Evolutionary conservation across 2,888 invertebrate species (phyloP).

Genomic region (Drosophila maculinotata): DNA sequence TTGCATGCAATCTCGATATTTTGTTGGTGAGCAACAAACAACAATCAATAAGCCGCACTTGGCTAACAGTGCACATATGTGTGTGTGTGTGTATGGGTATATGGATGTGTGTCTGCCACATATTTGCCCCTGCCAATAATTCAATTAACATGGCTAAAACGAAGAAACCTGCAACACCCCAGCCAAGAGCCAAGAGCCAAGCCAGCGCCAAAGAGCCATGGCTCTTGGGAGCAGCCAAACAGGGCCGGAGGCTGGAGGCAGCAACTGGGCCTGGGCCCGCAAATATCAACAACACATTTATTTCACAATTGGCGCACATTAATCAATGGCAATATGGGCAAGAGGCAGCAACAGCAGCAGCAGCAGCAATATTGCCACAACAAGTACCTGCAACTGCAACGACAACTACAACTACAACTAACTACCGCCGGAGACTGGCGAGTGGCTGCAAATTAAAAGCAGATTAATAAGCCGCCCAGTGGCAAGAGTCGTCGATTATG

Average conservation of each 20-base stretch:
- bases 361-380: conserved; percentile 45
- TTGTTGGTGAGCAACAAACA: conserved; percentile 61
- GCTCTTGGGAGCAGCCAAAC: too few relatives aligned
- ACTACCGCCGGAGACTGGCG: conserved; percentile 9
- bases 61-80: conserved; percentile 1
- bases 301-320: conserved; percentile 81
- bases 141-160: conserved; percentile 63
- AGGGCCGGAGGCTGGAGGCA: conserved; percentile 24
- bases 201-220: too few relatives aligned
- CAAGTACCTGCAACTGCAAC: conserved; percentile 64
- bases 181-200: conserved; percentile 19
- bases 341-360: conserved; percentile 18
- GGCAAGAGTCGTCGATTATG: conserved; percentile 17
- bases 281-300: conserved; percentile 78
- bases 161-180: conserved; percentile 57
- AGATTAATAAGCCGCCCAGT: conserved; percentile 82
- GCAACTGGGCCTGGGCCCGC: conserved; percentile 24
- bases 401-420: conserved; percentile 24
- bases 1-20: too few relatives aligned
- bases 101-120: conserved; percentile 67
- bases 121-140: conserved; percentile 77
- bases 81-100: conserved; percentile 51
- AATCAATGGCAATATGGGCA: conserved; percentile 60
- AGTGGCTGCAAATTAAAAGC: conserved; percentile 82
- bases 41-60: conserved; percentile 67